A percentile compares a stretch with the other conserved stretches of the same genome.
Evolutionary conservation across 1,140 invertebrate genomes (phyloP).

Genomic region (Drosophila ercepeae): DNA sequence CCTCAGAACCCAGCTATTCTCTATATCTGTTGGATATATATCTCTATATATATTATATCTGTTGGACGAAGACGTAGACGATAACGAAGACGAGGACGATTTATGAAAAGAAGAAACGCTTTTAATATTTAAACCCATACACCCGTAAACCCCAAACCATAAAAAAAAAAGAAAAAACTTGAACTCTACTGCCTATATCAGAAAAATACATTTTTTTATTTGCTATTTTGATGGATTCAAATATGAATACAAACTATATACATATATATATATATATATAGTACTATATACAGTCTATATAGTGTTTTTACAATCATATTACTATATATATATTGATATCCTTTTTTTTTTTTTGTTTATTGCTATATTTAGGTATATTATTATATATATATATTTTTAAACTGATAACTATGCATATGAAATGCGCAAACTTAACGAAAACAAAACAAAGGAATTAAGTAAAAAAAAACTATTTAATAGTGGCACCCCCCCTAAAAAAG

Average conservation of each 20-base stretch:
- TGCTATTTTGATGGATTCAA: constrained; percentile 29
- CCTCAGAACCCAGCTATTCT: constrained; percentile 8
- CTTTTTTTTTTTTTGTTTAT: constrained; percentile 34
- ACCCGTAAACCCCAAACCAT: constrained; percentile 11
- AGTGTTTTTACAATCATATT: constrained; percentile 29
- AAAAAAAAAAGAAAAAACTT: constrained; percentile 16
- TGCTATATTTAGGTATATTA: constrained; percentile 11
- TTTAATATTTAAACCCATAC: constrained; percentile 30
- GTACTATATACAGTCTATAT: constrained; percentile 1
- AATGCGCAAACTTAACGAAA: constrained; percentile 52
- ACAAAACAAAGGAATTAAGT: constrained; percentile 22
- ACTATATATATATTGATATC: neutral
- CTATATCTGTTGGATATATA: neutral
- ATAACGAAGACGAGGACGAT: constrained; percentile 14
- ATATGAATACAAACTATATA: constrained; percentile 23
- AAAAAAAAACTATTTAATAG: constrained; percentile 39
- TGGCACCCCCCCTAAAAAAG: constrained; percentile 24
- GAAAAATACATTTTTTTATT: constrained; percentile 48
- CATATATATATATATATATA: constrained; percentile 23
- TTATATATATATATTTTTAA: constrained; percentile 26
- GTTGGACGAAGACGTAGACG: constrained; percentile 2
- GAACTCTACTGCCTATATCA: constrained; percentile 54
- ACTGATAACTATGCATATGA: constrained; percentile 60
- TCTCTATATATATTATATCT: constrained; percentile 15
- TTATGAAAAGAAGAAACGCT: constrained; percentile 41